Percentiles rank a stretch among this genome's conserved stretches.
These are phyloP conservation scores for Lota lota DNA, from an alignment of 2,113 vertebrate species.

Conservation along the genomic window DNA sequence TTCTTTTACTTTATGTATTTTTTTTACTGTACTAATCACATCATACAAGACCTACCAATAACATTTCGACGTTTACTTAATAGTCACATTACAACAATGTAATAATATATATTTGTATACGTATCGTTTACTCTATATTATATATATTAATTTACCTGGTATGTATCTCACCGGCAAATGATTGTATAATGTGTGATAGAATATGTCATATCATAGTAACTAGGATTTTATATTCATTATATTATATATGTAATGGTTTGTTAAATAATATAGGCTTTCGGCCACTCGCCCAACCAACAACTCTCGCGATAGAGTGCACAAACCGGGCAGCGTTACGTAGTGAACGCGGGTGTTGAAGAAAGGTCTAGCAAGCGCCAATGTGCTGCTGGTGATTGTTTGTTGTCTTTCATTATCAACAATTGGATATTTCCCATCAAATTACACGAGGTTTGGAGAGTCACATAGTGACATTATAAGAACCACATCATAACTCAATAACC, in stretches of 20 bases:
- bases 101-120: too few relatives aligned
- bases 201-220: too few relatives aligned
- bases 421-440: not conserved
- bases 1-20: too few relatives aligned
- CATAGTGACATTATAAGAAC: not conserved
- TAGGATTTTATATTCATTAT: not conserved
- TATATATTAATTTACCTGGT: too few relatives aligned
- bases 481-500: not conserved
- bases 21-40: too few relatives aligned
- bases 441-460: slow-evolving; percentile 18
- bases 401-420: slow-evolving; percentile 56
- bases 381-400: slow-evolving; percentile 34
- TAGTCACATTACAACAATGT: too few relatives aligned
- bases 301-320: slow-evolving; percentile 51
- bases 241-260: not conserved
- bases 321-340: slow-evolving; percentile 9
- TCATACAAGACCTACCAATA: too few relatives aligned
- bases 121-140: too few relatives aligned
- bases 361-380: slow-evolving; percentile 44
- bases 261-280: too few relatives aligned
- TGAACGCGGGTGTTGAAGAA: slow-evolving; percentile 47
- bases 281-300: not conserved
- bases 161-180: too few relatives aligned
- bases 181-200: too few relatives aligned
- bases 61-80: too few relatives aligned